Base-by-base conservation (phyloP, 2,113 vertebrate genomes). In the Colossoma macropomum region DNA sequence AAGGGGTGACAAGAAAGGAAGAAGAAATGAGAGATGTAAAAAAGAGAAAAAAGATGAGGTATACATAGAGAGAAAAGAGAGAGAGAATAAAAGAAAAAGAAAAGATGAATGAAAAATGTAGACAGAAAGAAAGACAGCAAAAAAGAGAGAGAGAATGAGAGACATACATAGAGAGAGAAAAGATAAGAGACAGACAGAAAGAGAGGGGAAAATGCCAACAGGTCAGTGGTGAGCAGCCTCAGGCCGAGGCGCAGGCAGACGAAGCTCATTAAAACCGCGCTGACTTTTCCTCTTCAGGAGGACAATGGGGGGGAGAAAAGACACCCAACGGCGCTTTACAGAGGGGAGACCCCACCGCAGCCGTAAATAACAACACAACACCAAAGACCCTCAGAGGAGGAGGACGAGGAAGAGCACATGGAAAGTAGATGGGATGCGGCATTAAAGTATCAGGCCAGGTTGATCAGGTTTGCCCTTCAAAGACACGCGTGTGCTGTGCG, bases 191-290 rank as follows among this genome's bases (percentile, higher is more conserved):
- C 21, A 50, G 3, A 66, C 16, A 52, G n/a, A 72, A 50, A 32
- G 19, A 76, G 27, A 45, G 25, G n/a, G 32, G 71, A 15, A 45
- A 60, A 63, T 52, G 69, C 16, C 56, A 73, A 27, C 34, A 77
- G 65, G 45, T 77, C 56, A 78, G 48, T 23, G 38, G n/a, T 66
- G 77, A 59, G 75, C 13, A 48, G 79, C 79, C 79, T 63, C 27
- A 12, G 71, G 80, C 48, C 12, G 41, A 32, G 34, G 54, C 60
- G n/a, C 60, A 48, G 65, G 30, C 60, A 81, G 41, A 75, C 59
- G 45, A 45, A 66, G 80, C 80, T 66, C 71, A 81, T 81, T 81
- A 81, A 81, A 75, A 81, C 56, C n/a, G 34, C 56, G 52, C 60
- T 50, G 69, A 73, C 69, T 80, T 62, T 48, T 73, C 68, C 38